These are phyloP conservation scores for Drosophila truncata DNA, from an alignment of 1,140 invertebrate species.

Conservation along the genomic window DNA sequence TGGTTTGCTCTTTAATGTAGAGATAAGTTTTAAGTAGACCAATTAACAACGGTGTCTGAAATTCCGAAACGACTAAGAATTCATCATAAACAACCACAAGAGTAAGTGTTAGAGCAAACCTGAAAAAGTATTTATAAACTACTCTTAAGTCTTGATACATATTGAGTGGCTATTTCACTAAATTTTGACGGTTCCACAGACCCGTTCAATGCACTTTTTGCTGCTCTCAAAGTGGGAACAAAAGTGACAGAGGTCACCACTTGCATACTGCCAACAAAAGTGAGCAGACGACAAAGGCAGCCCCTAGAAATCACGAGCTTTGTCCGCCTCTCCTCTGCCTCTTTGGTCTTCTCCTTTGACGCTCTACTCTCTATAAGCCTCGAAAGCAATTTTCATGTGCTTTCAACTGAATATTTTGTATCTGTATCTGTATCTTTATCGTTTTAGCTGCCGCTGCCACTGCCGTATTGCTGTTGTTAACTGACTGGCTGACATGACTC, in stretches of 20 bases:
- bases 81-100: not conserved
- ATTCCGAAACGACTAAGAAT: not conserved
- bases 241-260: slow-evolving; percentile 4
- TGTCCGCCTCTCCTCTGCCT: slow-evolving; percentile 18
- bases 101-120: too few species aligned
- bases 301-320: slow-evolving; percentile 54
- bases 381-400: slow-evolving; percentile 68
- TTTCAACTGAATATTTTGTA: slow-evolving; percentile 60
- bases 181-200: not conserved
- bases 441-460: slow-evolving; percentile 29
- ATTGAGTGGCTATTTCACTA: not conserved
- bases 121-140: not conserved
- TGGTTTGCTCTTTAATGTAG: not conserved
- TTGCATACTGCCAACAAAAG: slow-evolving; percentile 11
- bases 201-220: not conserved
- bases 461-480: slow-evolving; percentile 18
- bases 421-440: slow-evolving; percentile 68
- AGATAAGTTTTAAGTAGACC: not conserved
- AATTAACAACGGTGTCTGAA: not conserved
- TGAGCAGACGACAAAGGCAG: slow-evolving; percentile 13
- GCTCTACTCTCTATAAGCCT: slow-evolving; percentile 23
- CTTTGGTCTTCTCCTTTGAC: slow-evolving; percentile 8
- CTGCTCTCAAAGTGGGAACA: not conserved
- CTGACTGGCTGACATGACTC: slow-evolving; percentile 58
- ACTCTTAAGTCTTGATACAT: not conserved